These are phyloP conservation scores for Tetragonula carbonaria DNA, from an alignment of 2,888 invertebrate species.

Conservation along the genomic window DNA sequence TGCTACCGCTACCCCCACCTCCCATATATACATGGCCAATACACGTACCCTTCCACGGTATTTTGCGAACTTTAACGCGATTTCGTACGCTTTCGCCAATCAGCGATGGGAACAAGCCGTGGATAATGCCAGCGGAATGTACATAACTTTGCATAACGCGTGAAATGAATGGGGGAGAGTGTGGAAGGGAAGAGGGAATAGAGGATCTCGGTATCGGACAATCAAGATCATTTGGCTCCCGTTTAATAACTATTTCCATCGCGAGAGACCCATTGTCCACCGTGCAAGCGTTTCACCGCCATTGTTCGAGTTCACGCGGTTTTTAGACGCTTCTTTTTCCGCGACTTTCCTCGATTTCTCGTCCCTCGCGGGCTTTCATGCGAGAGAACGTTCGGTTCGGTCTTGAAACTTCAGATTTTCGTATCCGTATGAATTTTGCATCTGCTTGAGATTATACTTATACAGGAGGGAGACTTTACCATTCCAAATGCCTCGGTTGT, in stretches of 20 bases:
- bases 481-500: no score
- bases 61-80: slow-evolving; percentile 27
- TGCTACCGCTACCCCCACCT: no score
- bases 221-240: slow-evolving; percentile 49
- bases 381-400: background rate
- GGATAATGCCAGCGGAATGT: slow-evolving; percentile 58
- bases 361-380: background rate
- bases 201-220: slow-evolving; percentile 38
- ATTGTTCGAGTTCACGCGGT: slow-evolving; percentile 24
- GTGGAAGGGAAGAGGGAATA: background rate
- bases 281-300: slow-evolving; percentile 29
- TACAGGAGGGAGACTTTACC: no score
- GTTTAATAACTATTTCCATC: slow-evolving; percentile 46
- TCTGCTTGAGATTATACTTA: background rate
- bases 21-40: background rate
- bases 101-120: slow-evolving; percentile 54
- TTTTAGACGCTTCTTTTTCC: slow-evolving; percentile 18
- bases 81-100: slow-evolving; percentile 56
- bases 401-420: background rate
- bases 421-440: background rate
- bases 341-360: background rate
- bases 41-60: slow-evolving; percentile 17
- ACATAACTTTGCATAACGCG: slow-evolving; percentile 58
- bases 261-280: slow-evolving; percentile 38
- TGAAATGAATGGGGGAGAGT: slow-evolving; percentile 20